These are phyloP conservation scores for Rhodophaea formosa DNA, from an alignment of 2,888 invertebrate genomes.

Conservation along the genomic window DNA sequence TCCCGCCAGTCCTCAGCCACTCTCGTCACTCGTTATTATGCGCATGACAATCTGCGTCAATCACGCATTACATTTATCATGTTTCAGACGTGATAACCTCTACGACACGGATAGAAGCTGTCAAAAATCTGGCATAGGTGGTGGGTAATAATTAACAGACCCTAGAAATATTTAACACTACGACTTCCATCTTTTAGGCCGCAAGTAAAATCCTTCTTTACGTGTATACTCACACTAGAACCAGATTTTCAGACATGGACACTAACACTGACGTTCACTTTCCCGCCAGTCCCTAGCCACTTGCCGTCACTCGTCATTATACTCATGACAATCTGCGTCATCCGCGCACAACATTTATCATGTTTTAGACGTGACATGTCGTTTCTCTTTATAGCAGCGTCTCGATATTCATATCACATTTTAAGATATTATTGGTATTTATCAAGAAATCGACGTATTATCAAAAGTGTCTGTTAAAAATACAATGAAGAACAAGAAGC, in stretches of 20 bases:
- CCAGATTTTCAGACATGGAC: not conserved
- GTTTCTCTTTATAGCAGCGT: slow-evolving; percentile 31
- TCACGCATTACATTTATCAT: slow-evolving; percentile 28
- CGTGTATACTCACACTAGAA: too few species aligned
- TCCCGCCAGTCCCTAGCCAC: not conserved
- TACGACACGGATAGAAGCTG: too few species aligned
- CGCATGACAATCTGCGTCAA: slow-evolving; percentile 29
- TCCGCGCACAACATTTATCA: slow-evolving; percentile 33
- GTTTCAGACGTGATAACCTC: slow-evolving; percentile 2
- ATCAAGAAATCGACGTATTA: too few species aligned
- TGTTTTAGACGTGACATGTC: slow-evolving; percentile 13
- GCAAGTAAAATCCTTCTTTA: too few species aligned
- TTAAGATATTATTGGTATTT: too few species aligned
- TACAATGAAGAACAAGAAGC: too few species aligned
- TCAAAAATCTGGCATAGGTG: too few species aligned
- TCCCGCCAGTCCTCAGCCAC: not conserved
- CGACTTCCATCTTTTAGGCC: too few species aligned
- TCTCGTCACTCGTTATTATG: slow-evolving; percentile 6
- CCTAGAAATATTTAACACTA: too few species aligned
- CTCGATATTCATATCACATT: not conserved
- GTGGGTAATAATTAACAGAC: too few species aligned
- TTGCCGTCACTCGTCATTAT: slow-evolving; percentile 4
- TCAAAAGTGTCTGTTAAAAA: too few species aligned
- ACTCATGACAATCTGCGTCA: slow-evolving; percentile 23
- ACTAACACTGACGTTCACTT: not conserved